Evolutionary conservation across 2,113 vertebrate genomes (phyloP).

Genomic region (Elanus axillaris): DNA sequence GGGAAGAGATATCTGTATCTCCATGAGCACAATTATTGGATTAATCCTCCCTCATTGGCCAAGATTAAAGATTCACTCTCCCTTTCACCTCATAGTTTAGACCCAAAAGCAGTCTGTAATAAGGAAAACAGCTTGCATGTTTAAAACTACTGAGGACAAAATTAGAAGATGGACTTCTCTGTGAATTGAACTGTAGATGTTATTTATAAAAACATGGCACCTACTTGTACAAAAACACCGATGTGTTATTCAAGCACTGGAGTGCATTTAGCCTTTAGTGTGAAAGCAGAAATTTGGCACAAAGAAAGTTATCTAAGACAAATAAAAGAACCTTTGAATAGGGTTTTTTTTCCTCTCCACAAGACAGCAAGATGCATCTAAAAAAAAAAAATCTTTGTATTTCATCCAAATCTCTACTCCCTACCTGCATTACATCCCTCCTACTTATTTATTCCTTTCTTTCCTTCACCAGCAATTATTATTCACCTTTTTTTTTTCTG

Average conservation of each 20-base stretch:
- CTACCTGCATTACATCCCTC: not conserved
- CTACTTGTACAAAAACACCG: not conserved
- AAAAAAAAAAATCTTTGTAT: not conserved
- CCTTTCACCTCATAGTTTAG: not conserved
- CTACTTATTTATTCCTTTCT: not conserved
- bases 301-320: not conserved
- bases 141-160: not conserved
- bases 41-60: constrained; percentile 51
- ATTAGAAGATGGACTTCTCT: not conserved
- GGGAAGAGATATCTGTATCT: constrained; percentile 25
- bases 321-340: not conserved
- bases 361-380: not conserved
- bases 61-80: constrained; percentile 49
- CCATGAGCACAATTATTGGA: constrained; percentile 45
- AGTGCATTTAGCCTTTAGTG: not conserved
- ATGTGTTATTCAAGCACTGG: not conserved
- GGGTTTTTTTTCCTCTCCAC: not conserved
- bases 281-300: not conserved
- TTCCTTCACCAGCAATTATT: not conserved
- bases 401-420: not conserved
- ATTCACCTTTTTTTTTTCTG: not conserved
- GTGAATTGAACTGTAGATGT: not conserved
- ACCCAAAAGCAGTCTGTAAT: not conserved
- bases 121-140: not conserved
- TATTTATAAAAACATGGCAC: not conserved